Evolutionary conservation across 2,113 vertebrate genomes (phyloP), one percentile per base, ranked within the genome.

Genomic region (Sula dactylatra): DNA sequence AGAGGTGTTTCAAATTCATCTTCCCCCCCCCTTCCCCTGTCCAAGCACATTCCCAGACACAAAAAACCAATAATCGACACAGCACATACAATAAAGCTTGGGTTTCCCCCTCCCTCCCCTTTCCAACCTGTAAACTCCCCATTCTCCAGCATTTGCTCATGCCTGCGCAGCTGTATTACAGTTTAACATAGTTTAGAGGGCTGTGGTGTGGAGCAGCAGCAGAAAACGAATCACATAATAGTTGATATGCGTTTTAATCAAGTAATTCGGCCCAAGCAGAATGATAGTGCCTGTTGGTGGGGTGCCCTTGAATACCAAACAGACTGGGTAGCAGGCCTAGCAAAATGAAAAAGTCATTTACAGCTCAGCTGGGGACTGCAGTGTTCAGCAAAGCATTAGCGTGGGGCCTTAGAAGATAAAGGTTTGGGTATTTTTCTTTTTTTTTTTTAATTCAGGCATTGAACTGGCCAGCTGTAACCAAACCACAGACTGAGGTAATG

Each of bases 201-300:
- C 96, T 59, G 79, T 10, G 47, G 94, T 55, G 42, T 27, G 82
- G 90, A 97, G 97, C 97, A 85, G 93, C 27, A 2, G 96, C 94
- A 90, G 94, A 94, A 97, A 98, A 93, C 82, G 93, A 97, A 98
- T 97, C 97, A 88, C 97, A 94, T 98, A 98, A 98, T 98, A 91
- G 97, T 97, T 98, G 98, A 98, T 98, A 98, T 97, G 98, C 97
- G 97, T 98, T 98, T 98, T 98, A 98, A 98, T 98, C 98, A 98
- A 98, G 98, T 98, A 97, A 98, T 98, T 98, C 95, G 16, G 96
- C 88, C 97, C 95, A 69, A 97, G 97, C 96, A n/a, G 96, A 98
- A 98, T 97, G 97, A 96, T 25, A 83, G 96, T 44, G 85, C 81
- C 90, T 93, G 85, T 90, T 88, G 97, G 97, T 94, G 61, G n/a